Base-by-base conservation (phyloP, 92 coral and sea anemone genomes). In the Zoanthus gigantus region DNA sequence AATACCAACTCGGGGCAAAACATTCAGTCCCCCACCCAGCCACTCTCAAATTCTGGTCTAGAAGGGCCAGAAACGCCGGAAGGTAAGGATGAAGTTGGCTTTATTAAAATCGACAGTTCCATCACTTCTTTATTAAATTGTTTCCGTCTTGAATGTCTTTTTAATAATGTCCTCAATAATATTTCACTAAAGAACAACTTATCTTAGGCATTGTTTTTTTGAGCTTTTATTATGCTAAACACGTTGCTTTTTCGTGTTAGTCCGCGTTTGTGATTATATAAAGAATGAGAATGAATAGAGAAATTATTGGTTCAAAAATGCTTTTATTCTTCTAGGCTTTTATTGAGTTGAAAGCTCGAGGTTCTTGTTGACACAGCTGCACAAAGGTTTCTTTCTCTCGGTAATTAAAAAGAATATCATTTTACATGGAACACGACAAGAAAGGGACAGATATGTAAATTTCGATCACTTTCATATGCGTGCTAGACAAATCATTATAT, bases 351-450 rank as follows among this genome's bases (percentile, higher is more conserved):
- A 95, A 95, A 95, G 98, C 98, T 93, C 92, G 88, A 87, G 94
- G 94, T 94, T 96, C 90, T 92, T 97, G 98, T 97, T 97, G 97
- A 95, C 97, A 95, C 99, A 97, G 99, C 98, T 97, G 99, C 98
- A 95, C 91, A 95, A 95, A 89, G 96, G 92, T 94, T 95, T 86
- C 93, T 93, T 95, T 93, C 98, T 95, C 90, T 86, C 90, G 90
- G 96, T 95, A 95, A 95, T 95, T 95, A 95, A 95, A 95, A 93
- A 95, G 98, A 95, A 95, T 95, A 95, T 95, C 98, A 95, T 92
- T 95, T 95, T 95, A 95, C 98, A 90, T 90, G 88, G 86, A 82
- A 87, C 88, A 92, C 90, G 95, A 94, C 95, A 90, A 88, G 94
- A 84, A 92, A 88, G 88, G 72, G 90, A 86, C 91, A 94, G 94